Evolutionary conservation across 2,797 vertebrate species (phyloP).

Genomic region (Luscinia megarhynchos): DNA sequence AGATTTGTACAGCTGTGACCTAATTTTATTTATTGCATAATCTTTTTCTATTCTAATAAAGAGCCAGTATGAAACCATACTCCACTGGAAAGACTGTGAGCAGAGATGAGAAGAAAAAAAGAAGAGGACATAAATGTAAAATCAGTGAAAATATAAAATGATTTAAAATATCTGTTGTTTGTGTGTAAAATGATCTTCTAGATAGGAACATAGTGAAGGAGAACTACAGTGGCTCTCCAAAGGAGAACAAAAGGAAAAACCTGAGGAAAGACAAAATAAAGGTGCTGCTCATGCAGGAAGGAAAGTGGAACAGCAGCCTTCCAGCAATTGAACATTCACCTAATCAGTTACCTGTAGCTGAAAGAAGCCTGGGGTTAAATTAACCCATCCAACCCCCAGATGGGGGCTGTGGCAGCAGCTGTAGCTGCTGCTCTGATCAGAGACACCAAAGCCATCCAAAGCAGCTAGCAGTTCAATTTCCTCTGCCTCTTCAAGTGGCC

Average conservation of each 20-base stretch:
- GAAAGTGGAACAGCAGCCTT: background rate
- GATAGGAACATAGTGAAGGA: background rate
- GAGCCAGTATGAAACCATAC: background rate
- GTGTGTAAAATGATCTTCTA: background rate
- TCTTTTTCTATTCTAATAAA: background rate
- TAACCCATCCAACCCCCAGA: background rate
- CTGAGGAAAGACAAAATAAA: background rate
- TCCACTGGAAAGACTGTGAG: background rate
- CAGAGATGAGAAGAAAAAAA: background rate
- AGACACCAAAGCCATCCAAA: background rate
- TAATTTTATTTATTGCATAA: background rate
- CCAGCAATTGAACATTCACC: background rate
- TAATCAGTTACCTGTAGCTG: background rate
- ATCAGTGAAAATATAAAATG: background rate
- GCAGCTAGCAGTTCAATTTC: background rate
- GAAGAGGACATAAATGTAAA: background rate
- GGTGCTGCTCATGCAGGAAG: background rate
- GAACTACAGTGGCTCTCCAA: background rate
- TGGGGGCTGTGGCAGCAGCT: background rate
- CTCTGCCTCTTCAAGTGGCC: background rate
- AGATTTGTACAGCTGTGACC: background rate
- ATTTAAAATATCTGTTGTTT: background rate
- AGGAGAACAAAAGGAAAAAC: background rate
- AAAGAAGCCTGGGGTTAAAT: background rate
- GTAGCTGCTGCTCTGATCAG: background rate